Evolutionary conservation across 2,797 vertebrate genomes (phyloP).

Genomic region (Alfaro cultratus): DNA sequence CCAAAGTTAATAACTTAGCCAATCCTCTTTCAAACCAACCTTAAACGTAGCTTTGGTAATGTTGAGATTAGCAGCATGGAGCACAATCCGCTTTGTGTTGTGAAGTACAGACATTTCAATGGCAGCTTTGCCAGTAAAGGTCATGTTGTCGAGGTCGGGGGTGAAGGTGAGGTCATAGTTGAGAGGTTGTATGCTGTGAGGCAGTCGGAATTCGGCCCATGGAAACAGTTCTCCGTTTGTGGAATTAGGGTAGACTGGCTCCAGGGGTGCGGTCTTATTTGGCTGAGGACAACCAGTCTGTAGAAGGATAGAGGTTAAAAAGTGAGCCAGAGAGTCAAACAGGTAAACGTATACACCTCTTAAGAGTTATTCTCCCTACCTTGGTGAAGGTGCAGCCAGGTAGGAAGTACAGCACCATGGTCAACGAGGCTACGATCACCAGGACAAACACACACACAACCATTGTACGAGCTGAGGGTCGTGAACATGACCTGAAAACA

Average conservation of each 20-base stretch:
- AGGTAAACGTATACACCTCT: neutral
- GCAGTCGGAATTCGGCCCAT: slow-evolving; percentile 88
- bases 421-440: slow-evolving; percentile 85
- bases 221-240: slow-evolving; percentile 88
- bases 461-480: slow-evolving; percentile 84
- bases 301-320: slow-evolving; percentile 3
- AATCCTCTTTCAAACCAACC: slow-evolving; percentile 48
- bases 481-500: slow-evolving; percentile 77
- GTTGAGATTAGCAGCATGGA: slow-evolving; percentile 88
- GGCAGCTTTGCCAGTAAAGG: slow-evolving; percentile 83
- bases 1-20: neutral
- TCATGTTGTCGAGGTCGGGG: slow-evolving; percentile 87
- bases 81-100: slow-evolving; percentile 84
- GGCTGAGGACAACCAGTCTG: slow-evolving; percentile 86
- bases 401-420: slow-evolving; percentile 89
- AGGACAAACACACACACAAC: slow-evolving; percentile 86
- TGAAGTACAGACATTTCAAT: slow-evolving; percentile 83
- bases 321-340: neutral
- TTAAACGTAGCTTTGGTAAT: slow-evolving; percentile 85
- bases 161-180: slow-evolving; percentile 87
- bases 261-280: slow-evolving; percentile 74
- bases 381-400: slow-evolving; percentile 94
- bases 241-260: slow-evolving; percentile 83
- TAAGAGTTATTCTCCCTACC: slow-evolving; percentile 63
- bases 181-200: slow-evolving; percentile 82